phyloP scores from a whole-genome alignment of 2,888 invertebrate genomes.

The Polydrusus cervinus region DNA sequence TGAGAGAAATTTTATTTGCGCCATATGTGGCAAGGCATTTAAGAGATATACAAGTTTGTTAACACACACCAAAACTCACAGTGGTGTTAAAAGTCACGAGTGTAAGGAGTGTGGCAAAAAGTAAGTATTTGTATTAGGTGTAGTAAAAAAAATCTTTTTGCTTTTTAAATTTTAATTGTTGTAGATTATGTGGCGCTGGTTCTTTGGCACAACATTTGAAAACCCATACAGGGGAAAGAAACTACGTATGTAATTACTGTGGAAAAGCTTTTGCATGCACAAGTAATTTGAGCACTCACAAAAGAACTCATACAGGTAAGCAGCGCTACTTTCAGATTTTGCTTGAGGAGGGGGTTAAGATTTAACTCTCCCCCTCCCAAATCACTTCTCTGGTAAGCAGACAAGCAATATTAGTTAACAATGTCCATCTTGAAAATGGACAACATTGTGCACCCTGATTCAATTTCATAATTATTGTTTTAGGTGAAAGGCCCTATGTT shows the following conservation, averaged over 20 bases:
- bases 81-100: slow-evolving; percentile 67
- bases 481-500: slow-evolving; percentile 69
- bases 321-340: no score
- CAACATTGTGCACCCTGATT: no score
- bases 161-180: slow-evolving; percentile 40
- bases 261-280: slow-evolving; percentile 69
- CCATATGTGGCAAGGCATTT: slow-evolving; percentile 69
- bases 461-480: slow-evolving; percentile 46
- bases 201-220: slow-evolving; percentile 72
- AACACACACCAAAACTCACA: slow-evolving; percentile 69
- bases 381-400: no score
- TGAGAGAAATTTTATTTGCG: slow-evolving; percentile 68
- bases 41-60: slow-evolving; percentile 68
- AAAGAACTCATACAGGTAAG: slow-evolving; percentile 63
- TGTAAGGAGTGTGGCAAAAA: slow-evolving; percentile 70
- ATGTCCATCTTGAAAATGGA: no score
- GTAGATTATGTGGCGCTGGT: slow-evolving; percentile 68
- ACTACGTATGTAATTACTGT: slow-evolving; percentile 69
- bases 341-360: no score
- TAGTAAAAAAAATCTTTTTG: no score
- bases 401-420: no score
- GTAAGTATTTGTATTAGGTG: slow-evolving; percentile 58
- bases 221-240: slow-evolving; percentile 71
- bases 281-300: slow-evolving; percentile 69
- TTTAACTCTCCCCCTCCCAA: no score